Conservation (phyloP, 2,888 invertebrate genomes). For the Melangyna quadrimaculata region DNA sequence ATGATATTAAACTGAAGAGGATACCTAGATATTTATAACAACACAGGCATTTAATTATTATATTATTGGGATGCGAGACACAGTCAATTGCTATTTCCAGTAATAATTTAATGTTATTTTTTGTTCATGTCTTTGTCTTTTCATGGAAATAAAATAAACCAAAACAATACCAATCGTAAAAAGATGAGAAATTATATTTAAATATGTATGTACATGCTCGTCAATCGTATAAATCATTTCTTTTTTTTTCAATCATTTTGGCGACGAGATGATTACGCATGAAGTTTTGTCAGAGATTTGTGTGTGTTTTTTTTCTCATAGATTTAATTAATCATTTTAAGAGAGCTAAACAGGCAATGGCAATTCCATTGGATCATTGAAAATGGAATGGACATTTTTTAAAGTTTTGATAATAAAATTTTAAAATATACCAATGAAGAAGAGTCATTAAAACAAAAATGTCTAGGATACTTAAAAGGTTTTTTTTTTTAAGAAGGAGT, state of each 20-base stretch:
- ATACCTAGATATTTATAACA: background rate
- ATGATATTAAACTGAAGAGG: constrained; percentile 31
- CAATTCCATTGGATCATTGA: background rate
- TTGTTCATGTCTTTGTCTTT: background rate
- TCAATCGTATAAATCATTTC: constrained; percentile 31
- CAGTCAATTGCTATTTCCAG: constrained; percentile 36
- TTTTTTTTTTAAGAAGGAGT: too few relatives aligned
- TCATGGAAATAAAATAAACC: background rate
- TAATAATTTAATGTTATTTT: background rate
- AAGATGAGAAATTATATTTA: constrained; percentile 10
- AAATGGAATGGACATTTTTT: background rate
- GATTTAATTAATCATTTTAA: background rate
- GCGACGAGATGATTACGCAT: background rate
- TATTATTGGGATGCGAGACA: constrained; percentile 48
- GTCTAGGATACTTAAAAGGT: too few relatives aligned
- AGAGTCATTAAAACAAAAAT: background rate
- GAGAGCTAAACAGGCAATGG: background rate
- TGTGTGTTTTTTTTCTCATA: background rate
- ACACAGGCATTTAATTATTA: constrained; percentile 49
- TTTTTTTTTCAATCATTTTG: background rate
- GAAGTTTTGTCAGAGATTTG: background rate
- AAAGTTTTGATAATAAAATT: background rate
- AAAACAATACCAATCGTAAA: constrained; percentile 40
- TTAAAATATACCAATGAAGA: background rate
- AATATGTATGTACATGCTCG: too few relatives aligned